Evolutionary conservation across 2,797 vertebrate genomes (phyloP).

Genomic region (Gila robusta): DNA sequence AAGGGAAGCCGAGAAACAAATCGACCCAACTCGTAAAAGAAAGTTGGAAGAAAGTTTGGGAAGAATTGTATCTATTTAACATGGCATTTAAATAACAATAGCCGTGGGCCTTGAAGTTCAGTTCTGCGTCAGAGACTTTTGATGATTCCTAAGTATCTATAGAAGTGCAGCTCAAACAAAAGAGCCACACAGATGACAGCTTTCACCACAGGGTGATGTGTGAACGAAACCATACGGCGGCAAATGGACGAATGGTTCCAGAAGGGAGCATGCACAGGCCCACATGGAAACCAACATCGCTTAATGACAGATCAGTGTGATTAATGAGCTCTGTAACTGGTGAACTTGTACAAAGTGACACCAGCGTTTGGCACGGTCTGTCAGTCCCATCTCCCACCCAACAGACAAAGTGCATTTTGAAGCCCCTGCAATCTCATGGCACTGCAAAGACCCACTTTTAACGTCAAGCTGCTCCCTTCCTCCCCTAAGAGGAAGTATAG

Average conservation of each 20-base stretch:
- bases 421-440: conserved; percentile 32
- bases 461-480: conserved; percentile 33
- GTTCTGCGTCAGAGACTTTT: conserved; percentile 5
- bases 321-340: conserved; percentile 75
- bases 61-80: conserved; percentile 39
- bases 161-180: conserved; percentile 20
- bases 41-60: conserved; percentile 42
- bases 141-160: conserved; percentile 27
- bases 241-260: conserved; percentile 28
- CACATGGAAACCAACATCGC: conserved; percentile 17
- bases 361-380: conserved; percentile 76
- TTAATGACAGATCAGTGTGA: conserved; percentile 65
- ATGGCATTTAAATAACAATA: conserved; percentile 59
- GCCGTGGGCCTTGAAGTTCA: conserved; percentile 35
- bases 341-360: conserved; percentile 76
- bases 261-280: conserved; percentile 11
- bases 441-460: conserved; percentile 25
- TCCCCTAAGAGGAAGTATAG: conserved; percentile 45
- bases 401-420: conserved; percentile 63
- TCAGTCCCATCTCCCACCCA: conserved; percentile 72
- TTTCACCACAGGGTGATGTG: conserved; percentile 48
- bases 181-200: conserved; percentile 42
- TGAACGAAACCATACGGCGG: conserved; percentile 37
- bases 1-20: conserved; percentile 43
- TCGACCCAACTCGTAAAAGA: conserved; percentile 41